Conservation (phyloP, 2,797 vertebrate species). For the Adrianichthys oophorus region DNA sequence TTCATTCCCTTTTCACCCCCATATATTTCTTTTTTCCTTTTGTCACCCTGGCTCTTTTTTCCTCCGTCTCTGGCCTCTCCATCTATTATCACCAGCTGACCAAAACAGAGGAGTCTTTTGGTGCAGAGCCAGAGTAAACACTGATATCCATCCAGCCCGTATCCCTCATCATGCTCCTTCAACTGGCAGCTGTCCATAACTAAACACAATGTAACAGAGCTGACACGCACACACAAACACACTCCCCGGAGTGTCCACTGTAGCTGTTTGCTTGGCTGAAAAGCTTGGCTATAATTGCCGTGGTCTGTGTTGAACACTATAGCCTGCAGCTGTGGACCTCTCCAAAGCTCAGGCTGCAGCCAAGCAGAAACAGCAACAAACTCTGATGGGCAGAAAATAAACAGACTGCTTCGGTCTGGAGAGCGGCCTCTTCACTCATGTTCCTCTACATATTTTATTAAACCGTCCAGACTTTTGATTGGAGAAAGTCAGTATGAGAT, state of each 20-base stretch:
- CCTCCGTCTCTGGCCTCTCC: conserved; percentile 23
- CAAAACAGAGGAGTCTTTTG: conserved; percentile 75
- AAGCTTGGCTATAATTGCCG: conserved; percentile 60
- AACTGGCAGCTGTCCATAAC: conserved; percentile 78
- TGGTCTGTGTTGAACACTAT: conserved; percentile 43
- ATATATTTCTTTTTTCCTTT: neutral
- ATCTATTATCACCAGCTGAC: conserved; percentile 77
- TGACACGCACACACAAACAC: conserved; percentile 33
- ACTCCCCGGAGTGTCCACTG: conserved; percentile 52
- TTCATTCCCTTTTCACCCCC: neutral
- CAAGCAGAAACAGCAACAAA: conserved; percentile 58
- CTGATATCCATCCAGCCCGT: conserved; percentile 68
- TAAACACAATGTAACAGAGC: conserved; percentile 57
- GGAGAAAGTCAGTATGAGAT: conserved; percentile 5
- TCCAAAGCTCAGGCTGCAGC: conserved; percentile 47
- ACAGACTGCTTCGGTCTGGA: conserved; percentile 42
- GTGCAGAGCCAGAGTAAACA: conserved; percentile 80
- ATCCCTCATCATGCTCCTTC: conserved; percentile 46
- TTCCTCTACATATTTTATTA: conserved; percentile 3
- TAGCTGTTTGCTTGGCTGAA: conserved; percentile 62
- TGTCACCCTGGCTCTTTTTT: neutral
- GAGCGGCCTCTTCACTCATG: conserved; percentile 15
- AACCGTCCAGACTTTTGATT: neutral
- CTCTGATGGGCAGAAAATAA: conserved; percentile 50
- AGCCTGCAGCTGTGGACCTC: conserved; percentile 64